These are phyloP conservation scores for Empidonax traillii DNA, from an alignment of 2,113 vertebrate genomes.

Conservation along the genomic window DNA sequence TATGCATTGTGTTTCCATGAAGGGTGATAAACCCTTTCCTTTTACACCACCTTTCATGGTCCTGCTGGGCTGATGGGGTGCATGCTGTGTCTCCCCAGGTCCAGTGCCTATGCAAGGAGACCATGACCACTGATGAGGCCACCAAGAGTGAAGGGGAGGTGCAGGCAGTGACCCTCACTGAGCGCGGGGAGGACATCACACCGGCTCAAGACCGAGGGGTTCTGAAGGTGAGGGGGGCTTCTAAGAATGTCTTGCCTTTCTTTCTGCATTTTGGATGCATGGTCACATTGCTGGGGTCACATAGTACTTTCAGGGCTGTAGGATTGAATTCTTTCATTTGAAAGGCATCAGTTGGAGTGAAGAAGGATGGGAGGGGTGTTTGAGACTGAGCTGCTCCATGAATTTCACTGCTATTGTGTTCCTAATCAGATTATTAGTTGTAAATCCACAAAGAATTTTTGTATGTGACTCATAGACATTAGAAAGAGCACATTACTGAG, in stretches of 20 bases:
- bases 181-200: slow-evolving; percentile 85
- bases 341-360: background rate
- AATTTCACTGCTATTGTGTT: slow-evolving; percentile 26
- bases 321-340: background rate
- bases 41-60: background rate
- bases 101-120: slow-evolving; percentile 37
- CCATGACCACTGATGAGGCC: slow-evolving; percentile 90
- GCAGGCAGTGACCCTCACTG: slow-evolving; percentile 70
- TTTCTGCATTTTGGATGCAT: accelerated
- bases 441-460: slow-evolving; percentile 34
- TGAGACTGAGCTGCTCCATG: background rate
- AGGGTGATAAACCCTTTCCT: background rate
- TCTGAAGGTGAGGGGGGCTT: slow-evolving; percentile 81
- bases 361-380: background rate
- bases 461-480: slow-evolving; percentile 15
- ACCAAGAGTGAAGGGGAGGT: slow-evolving; percentile 76
- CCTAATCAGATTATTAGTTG: slow-evolving; percentile 37
- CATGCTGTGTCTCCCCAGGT: background rate
- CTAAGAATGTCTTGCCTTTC: background rate
- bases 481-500: slow-evolving; percentile 40
- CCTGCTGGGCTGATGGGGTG: background rate
- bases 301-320: background rate
- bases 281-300: accelerated
- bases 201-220: slow-evolving; percentile 85
- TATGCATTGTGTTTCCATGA: background rate